Evolutionary conservation across 2,888 invertebrate genomes (phyloP), one percentile per base, ranked within the genome.

Genomic region (Drosophila aldrichi): DNA sequence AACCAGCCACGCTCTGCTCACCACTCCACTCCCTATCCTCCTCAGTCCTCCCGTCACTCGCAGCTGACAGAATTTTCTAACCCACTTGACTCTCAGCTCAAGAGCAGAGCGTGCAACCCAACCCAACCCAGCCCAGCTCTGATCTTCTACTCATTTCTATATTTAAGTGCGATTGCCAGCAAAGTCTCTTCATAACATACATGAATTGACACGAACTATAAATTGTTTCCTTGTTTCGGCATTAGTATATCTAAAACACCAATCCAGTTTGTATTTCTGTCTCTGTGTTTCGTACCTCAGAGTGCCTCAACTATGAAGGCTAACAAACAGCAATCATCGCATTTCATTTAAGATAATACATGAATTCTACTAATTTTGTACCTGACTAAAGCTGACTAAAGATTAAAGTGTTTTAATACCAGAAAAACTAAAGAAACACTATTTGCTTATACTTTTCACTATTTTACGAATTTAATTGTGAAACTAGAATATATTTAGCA

Each of bases 31-130:
- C n/a, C 22, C 38, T n/a, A 5, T 25, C 25, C 20, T 25, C 49
- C 8, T 12, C 12, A 34, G 3, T 36, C 14, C 2, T 20, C 38
- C 2, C 48, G 4, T 10, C 20, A 36, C 44, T 69, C 58, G 38
- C 25, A 52, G 46, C 58, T 54, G 56, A 46, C 58, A 59, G 56
- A 48, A 52, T 64, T 73, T 54, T 49, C 52, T n/a, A 65, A 68
- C 48, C 22, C 46, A 70, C 41, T 63, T 62, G 58, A 59, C 69
- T 54, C 18, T 32, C 22, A 44, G 49, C 46, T 36, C 41, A 12
- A 51, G 38, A 40, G 25, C n/a, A 64, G n/a, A 46, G 20, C 22
- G 22, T 25, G 29, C 6, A 10, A 10, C 29, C 14, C 36, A 16
- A 38, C 36, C n/a, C n/a, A n/a, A n/a, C n/a, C n/a, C n/a, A n/a